phyloP scores from a whole-genome alignment of 2,113 vertebrate genomes.

The Hemichromis elongatus region DNA sequence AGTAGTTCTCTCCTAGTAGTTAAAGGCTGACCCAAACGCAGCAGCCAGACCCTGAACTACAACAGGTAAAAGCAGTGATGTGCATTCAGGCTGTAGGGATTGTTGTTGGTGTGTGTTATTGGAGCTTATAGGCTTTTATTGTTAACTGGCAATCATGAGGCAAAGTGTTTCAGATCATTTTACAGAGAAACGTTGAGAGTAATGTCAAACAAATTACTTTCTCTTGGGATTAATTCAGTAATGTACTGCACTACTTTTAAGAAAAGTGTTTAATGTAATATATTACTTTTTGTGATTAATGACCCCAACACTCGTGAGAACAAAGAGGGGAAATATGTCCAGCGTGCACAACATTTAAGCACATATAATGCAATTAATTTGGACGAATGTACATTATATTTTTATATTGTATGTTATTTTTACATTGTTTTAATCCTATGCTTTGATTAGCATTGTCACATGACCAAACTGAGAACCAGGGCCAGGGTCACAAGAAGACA shows the following conservation, averaged over 20 bases:
- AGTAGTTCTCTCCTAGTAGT: background rate
- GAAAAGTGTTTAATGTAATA: too few relatives aligned
- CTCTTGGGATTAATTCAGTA: background rate
- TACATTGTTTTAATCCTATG: background rate
- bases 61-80: background rate
- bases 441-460: background rate
- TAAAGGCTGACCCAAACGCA: background rate
- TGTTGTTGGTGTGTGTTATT: accelerated
- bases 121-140: background rate
- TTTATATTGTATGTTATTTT: background rate
- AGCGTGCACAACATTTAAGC: background rate
- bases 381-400: background rate
- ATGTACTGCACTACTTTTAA: background rate
- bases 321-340: accelerated
- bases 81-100: background rate
- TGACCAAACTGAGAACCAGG: background rate
- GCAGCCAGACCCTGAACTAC: background rate
- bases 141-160: background rate
- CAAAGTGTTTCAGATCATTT: background rate
- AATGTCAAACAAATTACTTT: background rate
- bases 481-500: background rate
- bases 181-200: background rate
- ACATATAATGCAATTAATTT: background rate
- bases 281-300: background rate
- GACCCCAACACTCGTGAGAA: accelerated